Base-by-base conservation (phyloP, 2,113 vertebrate genomes). In the Taurulus bubalis region DNA sequence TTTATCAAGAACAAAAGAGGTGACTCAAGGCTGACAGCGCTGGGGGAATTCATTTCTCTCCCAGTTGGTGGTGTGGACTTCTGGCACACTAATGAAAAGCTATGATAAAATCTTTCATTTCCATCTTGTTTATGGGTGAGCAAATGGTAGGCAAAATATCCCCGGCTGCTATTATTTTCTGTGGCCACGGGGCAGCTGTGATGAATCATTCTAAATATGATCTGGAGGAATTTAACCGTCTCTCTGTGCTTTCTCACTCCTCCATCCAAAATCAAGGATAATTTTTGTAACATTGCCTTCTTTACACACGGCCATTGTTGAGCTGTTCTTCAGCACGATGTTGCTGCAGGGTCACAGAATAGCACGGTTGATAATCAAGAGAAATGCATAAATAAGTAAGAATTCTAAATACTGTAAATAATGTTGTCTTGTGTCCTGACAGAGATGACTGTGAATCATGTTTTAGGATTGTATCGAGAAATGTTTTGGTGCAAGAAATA, bases 51-150 rank as follows among this genome's bases (percentile, higher is more conserved):
- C 90, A 95, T 95, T 94, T 95, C 93, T 93, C 78, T 92, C 95
- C 91, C 95, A 90, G 94, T 94, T 95, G 94, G 94, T 94, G 94
- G 93, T 83, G 90, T 91, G 88, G 90, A 89, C 89, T 79, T 88
- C 94, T 92, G 93, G 91, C 91, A 91, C 84, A 84, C 73, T 93
- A 94, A 94, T 95, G 91, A 95, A 95, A 95, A 88, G 58, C 87
- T 82, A 89, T 91, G 92, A 94, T 94, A 94, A 94, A 93, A 95
- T 95, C 93, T 94, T 93, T 93, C 82, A 92, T 94, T 95, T 94
- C 90, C 90, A 92, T 86, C 66, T 82, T 89, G 82, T 90, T 92
- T 93, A 93, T 88, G 79, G 87, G 84, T 81, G 89, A 89, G 86
- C 89, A 93, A 94, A 92, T 92, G 90, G 89, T 74, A 66, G 79